phyloP scores from a whole-genome alignment of 1,140 invertebrate species.

The Andricus grossulariae region DNA sequence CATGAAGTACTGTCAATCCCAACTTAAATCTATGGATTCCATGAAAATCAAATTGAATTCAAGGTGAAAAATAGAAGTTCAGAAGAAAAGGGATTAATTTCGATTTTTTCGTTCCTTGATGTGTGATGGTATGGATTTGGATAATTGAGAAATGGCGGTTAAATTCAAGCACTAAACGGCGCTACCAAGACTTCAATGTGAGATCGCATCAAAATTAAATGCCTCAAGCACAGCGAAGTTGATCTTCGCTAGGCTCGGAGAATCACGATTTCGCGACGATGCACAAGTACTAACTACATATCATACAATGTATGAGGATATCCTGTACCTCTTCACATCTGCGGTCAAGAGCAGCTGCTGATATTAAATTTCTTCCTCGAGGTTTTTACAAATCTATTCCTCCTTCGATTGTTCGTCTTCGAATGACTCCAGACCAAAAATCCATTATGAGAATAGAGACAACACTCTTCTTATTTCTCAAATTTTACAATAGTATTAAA shows the following conservation, averaged over 20 bases:
- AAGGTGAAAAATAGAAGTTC: too few relatives aligned
- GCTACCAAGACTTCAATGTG: constrained; percentile 8
- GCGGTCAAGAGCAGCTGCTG: constrained; percentile 55
- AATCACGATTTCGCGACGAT: constrained; percentile 65
- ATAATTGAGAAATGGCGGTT: constrained; percentile 28
- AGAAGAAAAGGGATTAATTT: too few relatives aligned
- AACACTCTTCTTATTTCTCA: too few relatives aligned
- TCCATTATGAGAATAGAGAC: not conserved
- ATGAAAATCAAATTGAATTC: too few relatives aligned
- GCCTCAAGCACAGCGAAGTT: constrained; percentile 52
- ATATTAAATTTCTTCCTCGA: constrained; percentile 40
- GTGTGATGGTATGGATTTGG: not conserved
- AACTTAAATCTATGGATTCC: too few relatives aligned
- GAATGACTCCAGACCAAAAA: not conserved
- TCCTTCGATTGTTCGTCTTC: not conserved
- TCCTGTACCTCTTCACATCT: constrained; percentile 63
- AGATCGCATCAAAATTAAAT: constrained; percentile 16
- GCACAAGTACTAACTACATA: constrained; percentile 48
- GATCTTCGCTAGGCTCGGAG: constrained; percentile 49
- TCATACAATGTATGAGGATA: constrained; percentile 64
- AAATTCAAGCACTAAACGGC: constrained; percentile 26
- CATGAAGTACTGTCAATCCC: too few relatives aligned
- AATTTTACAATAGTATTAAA: too few relatives aligned
- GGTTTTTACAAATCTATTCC: not conserved
- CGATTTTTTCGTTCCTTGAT: not conserved